Percentiles rank a stretch among this genome's conserved stretches.
phyloP scores from a whole-genome alignment of 2,797 vertebrate species.

The Valencia hispanica region DNA sequence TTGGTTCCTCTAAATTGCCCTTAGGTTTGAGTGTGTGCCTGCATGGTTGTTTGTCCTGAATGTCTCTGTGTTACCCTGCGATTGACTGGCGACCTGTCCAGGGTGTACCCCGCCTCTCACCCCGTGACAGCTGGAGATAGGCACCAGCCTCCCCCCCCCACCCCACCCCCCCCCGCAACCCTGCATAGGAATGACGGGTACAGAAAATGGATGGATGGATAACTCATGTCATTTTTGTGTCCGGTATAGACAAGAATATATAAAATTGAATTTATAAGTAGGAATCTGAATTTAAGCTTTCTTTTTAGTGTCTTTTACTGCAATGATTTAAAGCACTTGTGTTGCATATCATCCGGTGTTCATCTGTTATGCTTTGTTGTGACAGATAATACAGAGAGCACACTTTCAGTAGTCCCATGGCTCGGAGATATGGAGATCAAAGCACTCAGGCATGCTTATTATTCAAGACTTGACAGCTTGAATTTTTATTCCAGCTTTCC shows the following conservation, averaged over 20 bases:
- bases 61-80: too few relatives aligned
- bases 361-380: conserved; percentile 9
- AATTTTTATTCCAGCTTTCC: conserved; percentile 29
- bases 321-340: conserved; percentile 13
- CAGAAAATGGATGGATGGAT: too few relatives aligned
- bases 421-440: conserved; percentile 32
- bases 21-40: too few relatives aligned
- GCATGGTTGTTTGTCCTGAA: too few relatives aligned
- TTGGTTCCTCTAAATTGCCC: too few relatives aligned
- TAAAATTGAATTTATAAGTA: background rate
- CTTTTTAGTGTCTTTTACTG: background rate
- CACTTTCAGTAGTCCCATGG: background rate
- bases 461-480: conserved; percentile 25
- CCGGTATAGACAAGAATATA: background rate
- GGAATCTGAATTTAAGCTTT: conserved; percentile 37
- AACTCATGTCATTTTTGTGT: background rate
- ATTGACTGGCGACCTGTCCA: too few relatives aligned
- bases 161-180: too few relatives aligned
- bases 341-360: background rate
- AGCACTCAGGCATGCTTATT: conserved; percentile 26
- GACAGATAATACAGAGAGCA: conserved; percentile 14
- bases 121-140: too few relatives aligned
- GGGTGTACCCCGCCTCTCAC: too few relatives aligned
- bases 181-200: too few relatives aligned
- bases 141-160: too few relatives aligned